Evolutionary conservation across 2,113 vertebrate species (phyloP), one percentile per base, ranked within the genome.

Genomic region (Psophia crepitans): DNA sequence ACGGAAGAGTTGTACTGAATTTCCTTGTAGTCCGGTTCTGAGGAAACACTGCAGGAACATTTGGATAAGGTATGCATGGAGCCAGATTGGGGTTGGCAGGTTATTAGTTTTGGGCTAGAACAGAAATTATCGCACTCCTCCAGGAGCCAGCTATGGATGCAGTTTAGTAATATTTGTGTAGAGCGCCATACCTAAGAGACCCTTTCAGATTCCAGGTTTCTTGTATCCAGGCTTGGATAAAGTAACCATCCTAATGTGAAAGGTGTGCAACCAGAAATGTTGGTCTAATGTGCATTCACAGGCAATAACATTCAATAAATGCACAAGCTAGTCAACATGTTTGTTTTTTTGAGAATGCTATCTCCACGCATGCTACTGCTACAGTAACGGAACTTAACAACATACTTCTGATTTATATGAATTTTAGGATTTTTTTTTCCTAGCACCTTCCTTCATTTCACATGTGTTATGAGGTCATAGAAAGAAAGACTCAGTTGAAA

Each of bases 401-500:
- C 14, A 28, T 87, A 18, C 56, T 86, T 75, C 19, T 89, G 48
- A 88, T 81, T 68, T 88, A 14, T 51, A 48, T 43, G 39, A 81
- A 80, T 80, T 84, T 91, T 71, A 81, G 74, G 32, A 27, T 75
- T 95, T 93, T 92, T 88, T 74, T 92, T 88, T 74, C 24, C 60
- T 93, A 78, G 49, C 83, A 93, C 69, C 60, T 96, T 95, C 82
- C 88, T 93, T 95, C 33, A 30, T 93, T 96, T 95, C 92, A 88
- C 64, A 39, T 81, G 14, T 84, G 37, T 89, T 93, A 84, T 84
- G 80, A 92, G 53, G 90, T 95, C 86, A 91, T 84, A 77, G 85
- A 79, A 89, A 80, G 39, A 90, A 86, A 94, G 56, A 84, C 73
- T 75, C 30, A 30, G 20, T 71, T 95, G 79, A 95, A 97, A 95